phyloP scores from a whole-genome alignment of 2,888 invertebrate genomes.

The Exephanes ischioxanthus region DNA sequence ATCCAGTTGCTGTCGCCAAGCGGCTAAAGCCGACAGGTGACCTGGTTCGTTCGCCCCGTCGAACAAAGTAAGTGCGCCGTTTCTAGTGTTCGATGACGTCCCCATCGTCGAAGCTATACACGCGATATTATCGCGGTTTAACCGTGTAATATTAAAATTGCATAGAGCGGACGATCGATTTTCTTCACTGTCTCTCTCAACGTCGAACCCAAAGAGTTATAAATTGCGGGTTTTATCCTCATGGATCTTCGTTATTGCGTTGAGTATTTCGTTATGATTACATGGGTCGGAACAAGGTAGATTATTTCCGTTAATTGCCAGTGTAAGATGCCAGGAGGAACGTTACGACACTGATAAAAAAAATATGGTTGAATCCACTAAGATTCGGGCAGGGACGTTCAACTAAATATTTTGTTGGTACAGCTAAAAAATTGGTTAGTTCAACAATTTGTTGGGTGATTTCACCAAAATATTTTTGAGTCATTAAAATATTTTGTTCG shows the following conservation, averaged over 20 bases:
- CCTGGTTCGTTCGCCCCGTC: slow-evolving; percentile 48
- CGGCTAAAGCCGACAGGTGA: slow-evolving; percentile 24
- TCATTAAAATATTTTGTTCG: no score
- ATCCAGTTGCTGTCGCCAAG: slow-evolving; percentile 7
- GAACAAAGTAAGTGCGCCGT: slow-evolving; percentile 36
- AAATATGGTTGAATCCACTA: no score
- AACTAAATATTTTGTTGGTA: no score
- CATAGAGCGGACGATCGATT: slow-evolving; percentile 9
- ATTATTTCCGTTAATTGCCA: slow-evolving; percentile 13
- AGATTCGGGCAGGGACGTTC: no score
- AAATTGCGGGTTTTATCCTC: slow-evolving; percentile 12
- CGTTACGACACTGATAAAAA: no score
- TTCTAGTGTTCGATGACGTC: slow-evolving; percentile 27
- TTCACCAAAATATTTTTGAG: no score
- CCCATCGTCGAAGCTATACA: slow-evolving; percentile 8
- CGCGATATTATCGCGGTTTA: not conserved
- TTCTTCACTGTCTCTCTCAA: not conserved
- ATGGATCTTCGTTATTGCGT: slow-evolving; percentile 21
- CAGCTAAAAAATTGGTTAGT: no score
- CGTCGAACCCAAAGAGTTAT: slow-evolving; percentile 2
- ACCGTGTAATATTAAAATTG: slow-evolving; percentile 18
- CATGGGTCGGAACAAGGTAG: slow-evolving; percentile 1
- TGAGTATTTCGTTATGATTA: slow-evolving; percentile 1
- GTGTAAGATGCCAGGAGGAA: not conserved
- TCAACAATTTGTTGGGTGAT: no score